Base-by-base conservation (phyloP, 2,888 invertebrate genomes). In the Polylopha cassiicola region DNA sequence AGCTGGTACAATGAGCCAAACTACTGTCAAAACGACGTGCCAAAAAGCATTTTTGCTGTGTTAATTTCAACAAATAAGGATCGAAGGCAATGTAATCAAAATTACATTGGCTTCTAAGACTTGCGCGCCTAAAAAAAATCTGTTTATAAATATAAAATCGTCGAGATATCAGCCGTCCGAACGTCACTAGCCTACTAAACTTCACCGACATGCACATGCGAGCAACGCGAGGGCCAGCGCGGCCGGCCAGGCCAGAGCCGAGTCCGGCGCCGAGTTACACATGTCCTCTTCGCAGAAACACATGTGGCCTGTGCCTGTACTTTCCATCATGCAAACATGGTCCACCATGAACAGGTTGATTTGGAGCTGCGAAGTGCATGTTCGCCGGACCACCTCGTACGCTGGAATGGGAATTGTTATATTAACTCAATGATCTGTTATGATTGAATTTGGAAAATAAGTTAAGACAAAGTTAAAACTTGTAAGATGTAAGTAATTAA, bases 281-380 rank as follows among this genome's bases (percentile, higher is more conserved):
- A 94, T 94, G 88, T 97, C 95, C 89, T 95, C 95, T 89, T 97
- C 96, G 89, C 97, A 97, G 91, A 97, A 97, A 89, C 96, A 97
- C 96, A 97, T 97, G 91, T 95, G 95, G 87, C 97, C 97, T 77
- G 92, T 95, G 88, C 96, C 95, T 89, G 95, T 95, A 91, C 96
- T 95, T 92, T 97, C 97, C 92, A 95, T 94, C 96, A 97, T 97
- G 92, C 97, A 97, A 88, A 97, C 97, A 89, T 97, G 97, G 87
- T 97, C 97, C 81, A 97, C 97, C 95, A 97, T 96, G 89, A 97
- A 97, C 68, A 97, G 89, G 86, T 97, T 97, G 87, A 97, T 97
- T 86, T 95, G 95, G 53, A 97, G 90, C 73, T 96, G 95, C 48
- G 95, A 93, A 43, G 96, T 97, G 86, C 97, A 97, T 58, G 96